Evolutionary conservation across 2,888 invertebrate species (phyloP), one percentile per base, ranked within the genome.

Genomic region (Xylocampa areola): DNA sequence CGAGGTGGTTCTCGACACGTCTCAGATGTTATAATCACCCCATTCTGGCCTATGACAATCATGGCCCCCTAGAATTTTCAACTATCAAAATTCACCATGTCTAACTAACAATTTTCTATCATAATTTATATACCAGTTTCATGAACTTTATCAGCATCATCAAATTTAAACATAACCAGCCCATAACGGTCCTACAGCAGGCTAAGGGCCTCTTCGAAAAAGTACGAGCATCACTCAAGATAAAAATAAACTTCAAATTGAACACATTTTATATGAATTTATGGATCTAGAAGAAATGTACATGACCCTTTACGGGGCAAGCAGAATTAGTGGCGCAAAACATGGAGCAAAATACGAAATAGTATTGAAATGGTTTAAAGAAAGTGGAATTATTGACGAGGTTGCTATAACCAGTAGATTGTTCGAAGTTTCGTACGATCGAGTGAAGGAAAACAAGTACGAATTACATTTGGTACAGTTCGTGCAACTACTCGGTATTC

Each of bases 251-350:
- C n/a, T n/a, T n/a, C n/a, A n/a, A n/a, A n/a, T n/a, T n/a, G n/a
- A n/a, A n/a, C n/a, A n/a, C n/a, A n/a, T n/a, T n/a, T n/a, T 8
- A 19, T 3, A 33, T 2, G 19, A 14, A 21, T 16, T 0, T 2
- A 55, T 59, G 60, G 45, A 80, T 58, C 68, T 82, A 11, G 85
- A 85, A 76, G 81, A 79, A 37, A 76, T 85, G 32, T 79, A 80
- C 32, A 69, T 68, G 25, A 60, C 68, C 0, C 17, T 86, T 3
- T 68, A 64, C 2, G 81, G 76, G 0, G 81, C 73, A 0, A 80
- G 82, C 27, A 61, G 49, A 0, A 51, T 62, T 0, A 11, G 10
- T 0, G 79, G 78, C 0, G 80, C 76, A 0, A 69, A 68, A 17
- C 11, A 8, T 0, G 79, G 78, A 0, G 80, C 76, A 0, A 70